These are phyloP conservation scores for Lathamus discolor DNA, from an alignment of 2,113 vertebrate species.

Conservation along the genomic window DNA sequence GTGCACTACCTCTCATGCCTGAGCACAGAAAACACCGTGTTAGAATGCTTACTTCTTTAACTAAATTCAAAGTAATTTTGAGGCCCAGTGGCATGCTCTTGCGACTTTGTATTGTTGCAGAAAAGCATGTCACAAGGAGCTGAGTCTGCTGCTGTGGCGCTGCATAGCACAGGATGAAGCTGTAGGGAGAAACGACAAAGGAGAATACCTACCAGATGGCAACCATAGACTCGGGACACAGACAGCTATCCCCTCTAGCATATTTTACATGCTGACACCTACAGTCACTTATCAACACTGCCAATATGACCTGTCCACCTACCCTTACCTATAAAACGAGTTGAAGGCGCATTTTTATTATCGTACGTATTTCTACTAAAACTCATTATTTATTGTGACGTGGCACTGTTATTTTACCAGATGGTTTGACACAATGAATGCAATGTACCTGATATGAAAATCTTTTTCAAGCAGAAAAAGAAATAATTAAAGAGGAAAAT, in stretches of 20 bases:
- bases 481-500: constrained; percentile 29
- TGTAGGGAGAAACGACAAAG: neutral
- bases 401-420: neutral
- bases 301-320: neutral
- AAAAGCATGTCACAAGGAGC: neutral
- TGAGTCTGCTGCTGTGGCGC: neutral
- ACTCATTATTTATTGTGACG: neutral
- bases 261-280: neutral
- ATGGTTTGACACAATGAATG: neutral
- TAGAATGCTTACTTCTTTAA: neutral
- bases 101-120: neutral
- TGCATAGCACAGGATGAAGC: neutral
- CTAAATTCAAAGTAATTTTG: neutral
- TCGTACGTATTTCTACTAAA: neutral
- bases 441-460: constrained; percentile 30
- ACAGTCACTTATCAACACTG: neutral
- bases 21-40: neutral
- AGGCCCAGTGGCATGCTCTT: neutral
- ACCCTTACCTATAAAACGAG: neutral
- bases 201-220: constrained; percentile 22
- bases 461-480: constrained; percentile 2
- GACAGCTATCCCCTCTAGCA: neutral
- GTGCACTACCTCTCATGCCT: neutral
- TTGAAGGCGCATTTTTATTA: neutral
- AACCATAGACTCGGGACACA: neutral